Evolutionary conservation across 2,113 vertebrate genomes (phyloP).

Genomic region (Nycticorax nycticorax): DNA sequence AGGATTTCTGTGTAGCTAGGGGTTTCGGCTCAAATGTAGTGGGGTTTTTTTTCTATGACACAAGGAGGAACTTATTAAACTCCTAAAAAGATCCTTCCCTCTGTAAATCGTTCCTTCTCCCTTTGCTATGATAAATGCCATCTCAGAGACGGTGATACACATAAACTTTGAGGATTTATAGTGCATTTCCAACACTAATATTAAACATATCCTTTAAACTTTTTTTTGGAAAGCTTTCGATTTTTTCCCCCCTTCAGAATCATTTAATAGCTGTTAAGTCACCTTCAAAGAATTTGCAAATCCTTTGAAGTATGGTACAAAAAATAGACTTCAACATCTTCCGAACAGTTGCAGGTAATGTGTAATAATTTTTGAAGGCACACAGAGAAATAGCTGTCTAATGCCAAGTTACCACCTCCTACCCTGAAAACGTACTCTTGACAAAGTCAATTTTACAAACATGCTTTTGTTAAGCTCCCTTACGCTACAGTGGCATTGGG

Average conservation of each 20-base stretch:
- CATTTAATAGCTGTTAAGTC: conserved; percentile 49
- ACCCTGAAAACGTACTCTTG: background rate
- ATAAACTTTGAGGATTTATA: conserved; percentile 1
- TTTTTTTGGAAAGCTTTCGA: conserved; percentile 1
- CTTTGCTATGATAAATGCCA: conserved; percentile 11
- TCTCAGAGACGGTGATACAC: background rate
- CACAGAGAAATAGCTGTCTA: background rate
- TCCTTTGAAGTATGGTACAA: conserved; percentile 42
- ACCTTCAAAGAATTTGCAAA: conserved; percentile 57
- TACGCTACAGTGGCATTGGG: background rate
- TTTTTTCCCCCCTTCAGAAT: background rate
- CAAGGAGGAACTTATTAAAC: background rate
- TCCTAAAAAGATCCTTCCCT: background rate
- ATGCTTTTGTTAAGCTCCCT: background rate
- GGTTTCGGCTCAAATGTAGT: background rate
- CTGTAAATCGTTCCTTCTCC: background rate
- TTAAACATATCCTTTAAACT: conserved; percentile 56
- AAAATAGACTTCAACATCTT: conserved; percentile 15
- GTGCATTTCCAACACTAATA: conserved; percentile 30
- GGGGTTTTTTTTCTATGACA: background rate
- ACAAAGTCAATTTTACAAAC: background rate
- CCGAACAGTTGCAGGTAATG: conserved; percentile 3
- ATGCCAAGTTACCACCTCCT: background rate
- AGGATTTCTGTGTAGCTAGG: background rate
- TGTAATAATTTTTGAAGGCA: conserved; percentile 7